A percentile compares a stretch with the other conserved stretches of the same genome.
Conservation (phyloP, 2,888 invertebrate genomes). For the Tipula confusa region DNA sequence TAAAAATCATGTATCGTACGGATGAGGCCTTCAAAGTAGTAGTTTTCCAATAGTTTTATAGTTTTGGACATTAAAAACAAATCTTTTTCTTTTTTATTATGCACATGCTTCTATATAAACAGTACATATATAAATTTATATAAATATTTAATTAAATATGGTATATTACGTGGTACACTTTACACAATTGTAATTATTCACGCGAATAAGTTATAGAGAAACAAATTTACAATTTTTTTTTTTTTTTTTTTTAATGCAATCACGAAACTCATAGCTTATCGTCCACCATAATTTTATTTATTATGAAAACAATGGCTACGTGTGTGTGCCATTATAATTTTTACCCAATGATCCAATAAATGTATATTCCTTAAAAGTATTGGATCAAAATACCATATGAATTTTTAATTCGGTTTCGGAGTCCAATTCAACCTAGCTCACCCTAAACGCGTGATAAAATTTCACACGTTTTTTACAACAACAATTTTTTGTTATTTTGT, state of each 20-base stretch:
- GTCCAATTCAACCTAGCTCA: too few relatives aligned
- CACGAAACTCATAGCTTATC: neutral
- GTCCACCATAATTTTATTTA: neutral
- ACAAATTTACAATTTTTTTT: neutral
- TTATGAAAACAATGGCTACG: conserved; percentile 4
- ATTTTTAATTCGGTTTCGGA: too few relatives aligned
- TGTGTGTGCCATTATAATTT: neutral
- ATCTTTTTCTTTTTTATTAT: neutral
- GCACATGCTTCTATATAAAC: neutral
- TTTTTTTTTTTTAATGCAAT: neutral
- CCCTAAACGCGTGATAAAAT: too few relatives aligned
- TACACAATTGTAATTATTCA: neutral
- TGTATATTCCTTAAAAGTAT: too few relatives aligned
- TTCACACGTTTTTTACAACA: too few relatives aligned
- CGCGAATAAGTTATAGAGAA: neutral
- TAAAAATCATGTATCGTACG: neutral
- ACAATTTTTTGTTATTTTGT: too few relatives aligned
- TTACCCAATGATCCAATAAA: too few relatives aligned
- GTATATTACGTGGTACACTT: neutral
- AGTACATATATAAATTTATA: neutral
- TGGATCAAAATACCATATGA: too few relatives aligned
- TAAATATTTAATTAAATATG: neutral
- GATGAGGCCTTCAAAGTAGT: neutral
- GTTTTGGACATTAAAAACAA: neutral
- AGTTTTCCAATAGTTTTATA: neutral